phyloP scores from a whole-genome alignment of 1,140 invertebrate genomes.

The Aricia agestis region DNA sequence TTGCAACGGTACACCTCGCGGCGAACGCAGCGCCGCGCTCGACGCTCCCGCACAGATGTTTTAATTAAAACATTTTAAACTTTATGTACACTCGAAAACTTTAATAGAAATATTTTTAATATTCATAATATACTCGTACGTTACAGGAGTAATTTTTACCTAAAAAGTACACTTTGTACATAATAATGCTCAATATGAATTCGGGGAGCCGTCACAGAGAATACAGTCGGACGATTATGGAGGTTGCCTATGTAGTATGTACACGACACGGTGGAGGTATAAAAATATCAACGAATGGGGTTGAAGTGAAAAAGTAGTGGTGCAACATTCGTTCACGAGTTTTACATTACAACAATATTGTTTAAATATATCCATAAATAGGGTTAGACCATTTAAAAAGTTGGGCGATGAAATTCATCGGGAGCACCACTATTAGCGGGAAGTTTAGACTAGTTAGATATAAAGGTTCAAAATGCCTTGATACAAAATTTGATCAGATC shows the following conservation, averaged over 20 bases:
- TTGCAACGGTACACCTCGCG: conserved; percentile 32
- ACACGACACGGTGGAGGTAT: neutral
- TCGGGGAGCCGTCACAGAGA: neutral
- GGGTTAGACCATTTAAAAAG: neutral
- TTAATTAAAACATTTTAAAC: neutral
- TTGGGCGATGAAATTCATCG: neutral
- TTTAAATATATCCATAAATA: neutral
- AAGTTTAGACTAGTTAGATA: too few relatives aligned
- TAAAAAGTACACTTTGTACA: conserved; percentile 3
- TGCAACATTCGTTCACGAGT: neutral
- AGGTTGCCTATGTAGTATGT: conserved; percentile 18
- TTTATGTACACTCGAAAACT: neutral
- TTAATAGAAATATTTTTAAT: conserved; percentile 1
- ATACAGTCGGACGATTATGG: neutral
- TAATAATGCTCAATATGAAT: neutral
- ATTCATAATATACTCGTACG: neutral
- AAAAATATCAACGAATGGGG: conserved; percentile 11
- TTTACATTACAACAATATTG: neutral
- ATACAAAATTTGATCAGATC: too few relatives aligned
- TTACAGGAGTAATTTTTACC: neutral
- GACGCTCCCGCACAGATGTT: neutral
- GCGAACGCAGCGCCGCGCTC: too few relatives aligned
- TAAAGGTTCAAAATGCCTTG: too few relatives aligned
- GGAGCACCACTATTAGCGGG: too few relatives aligned
- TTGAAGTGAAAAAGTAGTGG: neutral